phyloP scores from a whole-genome alignment of 1,140 invertebrate genomes.

The Mesaphorura yosii region DNA sequence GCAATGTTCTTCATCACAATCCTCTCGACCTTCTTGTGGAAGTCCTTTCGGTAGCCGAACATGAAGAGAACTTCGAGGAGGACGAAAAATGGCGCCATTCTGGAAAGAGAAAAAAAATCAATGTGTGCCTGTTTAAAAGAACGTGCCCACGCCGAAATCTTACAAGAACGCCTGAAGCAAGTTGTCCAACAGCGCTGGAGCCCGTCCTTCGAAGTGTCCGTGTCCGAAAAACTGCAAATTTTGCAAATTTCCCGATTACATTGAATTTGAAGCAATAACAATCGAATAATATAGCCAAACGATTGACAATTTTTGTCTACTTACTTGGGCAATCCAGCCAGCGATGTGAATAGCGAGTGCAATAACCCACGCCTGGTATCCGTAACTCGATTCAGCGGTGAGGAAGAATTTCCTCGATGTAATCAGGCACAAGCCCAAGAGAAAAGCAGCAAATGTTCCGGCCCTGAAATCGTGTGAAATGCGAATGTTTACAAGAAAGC shows the following conservation, averaged over 20 bases:
- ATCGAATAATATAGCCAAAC: not conserved
- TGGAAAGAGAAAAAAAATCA: slow-evolving; percentile 9
- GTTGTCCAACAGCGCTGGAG: slow-evolving; percentile 31
- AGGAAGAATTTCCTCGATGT: slow-evolving; percentile 21
- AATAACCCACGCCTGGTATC: slow-evolving; percentile 21
- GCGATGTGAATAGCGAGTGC: slow-evolving; percentile 24
- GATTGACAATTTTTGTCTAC: not conserved
- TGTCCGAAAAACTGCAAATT: slow-evolving; percentile 31
- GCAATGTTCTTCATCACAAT: slow-evolving; percentile 26
- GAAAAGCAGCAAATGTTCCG: slow-evolving; percentile 21
- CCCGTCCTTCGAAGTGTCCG: slow-evolving; percentile 32
- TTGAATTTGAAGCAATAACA: too few species aligned
- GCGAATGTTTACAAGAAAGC: not conserved
- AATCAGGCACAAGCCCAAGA: slow-evolving; percentile 19
- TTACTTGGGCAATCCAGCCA: slow-evolving; percentile 30
- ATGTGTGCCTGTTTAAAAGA: not conserved
- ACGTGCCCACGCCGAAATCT: not conserved
- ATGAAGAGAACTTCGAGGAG: slow-evolving; percentile 29
- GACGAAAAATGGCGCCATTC: slow-evolving; percentile 32
- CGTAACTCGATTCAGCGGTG: slow-evolving; percentile 2
- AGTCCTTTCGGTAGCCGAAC: slow-evolving; percentile 30
- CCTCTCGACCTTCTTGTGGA: slow-evolving; percentile 27
- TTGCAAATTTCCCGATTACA: too few species aligned
- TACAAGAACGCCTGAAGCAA: slow-evolving; percentile 28
- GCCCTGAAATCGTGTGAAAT: slow-evolving; percentile 11